Base-by-base conservation (phyloP, 2,113 vertebrate genomes). In the Cyanocitta stelleri region DNA sequence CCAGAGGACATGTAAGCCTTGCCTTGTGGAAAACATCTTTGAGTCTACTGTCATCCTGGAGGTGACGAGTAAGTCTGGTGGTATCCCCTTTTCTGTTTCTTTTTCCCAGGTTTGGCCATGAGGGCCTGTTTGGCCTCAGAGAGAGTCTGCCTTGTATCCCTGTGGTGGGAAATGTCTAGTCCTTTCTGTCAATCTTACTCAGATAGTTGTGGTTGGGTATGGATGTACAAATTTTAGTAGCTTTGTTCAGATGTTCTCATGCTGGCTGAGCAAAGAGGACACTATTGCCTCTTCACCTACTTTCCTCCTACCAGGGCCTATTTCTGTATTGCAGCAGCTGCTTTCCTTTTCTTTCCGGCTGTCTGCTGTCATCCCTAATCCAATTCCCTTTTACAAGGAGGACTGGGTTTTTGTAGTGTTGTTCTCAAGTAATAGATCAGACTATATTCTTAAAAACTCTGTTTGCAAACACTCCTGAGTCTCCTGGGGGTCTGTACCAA, bases 1-100 rank as follows among this genome's bases (percentile, higher is more conserved):
- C 9, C 29, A 29, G 16, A 54, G 24, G 0, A 1, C 2, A 1
- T 10, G 20, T 54, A 59, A 77, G 18, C 30, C 13, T 63, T 74
- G 22, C 52, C 11, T 51, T 73, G n/a, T 52, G 33, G 35, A 46
- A 81, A 55, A 56, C 6, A 8, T 44, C 30, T 78, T 43, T 62
- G 72, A 67, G 27, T 16, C 27, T 62, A 3, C 19, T 58, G 2
- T 59, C 19, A 16, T 76, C 41, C 10, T 68, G 35, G 26, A 80
- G 49, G 8, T 76, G 33, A 72, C 43, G 13, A 44, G 7, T 58
- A 35, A 41, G 16, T 79, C 54, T 71, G 43, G 37, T 52, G 43
- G 5, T 46, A 24, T 43, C 6, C 30, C 16, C 51, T 89, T 43
- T 72, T 72, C 32, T 56, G 11, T 79, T 81, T 55, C 11, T 30